These are phyloP conservation scores for Odontocolon sp. DNA, from an alignment of 2,888 invertebrate species.

Conservation along the genomic window DNA sequence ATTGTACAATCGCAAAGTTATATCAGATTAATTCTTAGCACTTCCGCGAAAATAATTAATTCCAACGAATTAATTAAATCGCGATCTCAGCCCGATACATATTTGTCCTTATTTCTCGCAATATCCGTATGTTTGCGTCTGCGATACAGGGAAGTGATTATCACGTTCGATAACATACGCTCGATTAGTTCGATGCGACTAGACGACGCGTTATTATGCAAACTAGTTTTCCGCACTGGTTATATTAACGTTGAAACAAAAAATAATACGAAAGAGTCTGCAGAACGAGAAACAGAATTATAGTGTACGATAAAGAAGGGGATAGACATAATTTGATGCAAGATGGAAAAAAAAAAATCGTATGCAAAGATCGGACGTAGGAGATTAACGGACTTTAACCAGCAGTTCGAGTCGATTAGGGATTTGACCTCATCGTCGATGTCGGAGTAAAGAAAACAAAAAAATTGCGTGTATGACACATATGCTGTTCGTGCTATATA, in stretches of 20 bases:
- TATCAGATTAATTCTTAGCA: neutral
- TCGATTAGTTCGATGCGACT: conserved; percentile 11
- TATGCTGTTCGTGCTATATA: neutral
- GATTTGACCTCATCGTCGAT: conserved; percentile 4
- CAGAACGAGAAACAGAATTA: neutral
- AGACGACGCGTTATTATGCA: conserved; percentile 18
- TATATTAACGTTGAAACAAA: conserved; percentile 1
- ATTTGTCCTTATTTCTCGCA: neutral
- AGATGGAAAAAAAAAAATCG: conserved; percentile 20
- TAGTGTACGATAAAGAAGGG: neutral
- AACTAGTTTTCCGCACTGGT: conserved; percentile 25
- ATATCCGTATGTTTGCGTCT: neutral
- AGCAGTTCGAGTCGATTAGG: neutral
- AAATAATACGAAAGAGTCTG: neutral
- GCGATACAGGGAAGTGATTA: conserved; percentile 36
- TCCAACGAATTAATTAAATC: conserved; percentile 23
- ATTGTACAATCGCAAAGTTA: neutral
- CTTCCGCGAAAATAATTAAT: conserved; percentile 37
- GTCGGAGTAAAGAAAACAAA: neutral
- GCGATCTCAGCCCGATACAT: neutral
- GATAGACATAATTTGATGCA: neutral
- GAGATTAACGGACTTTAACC: conserved; percentile 44
- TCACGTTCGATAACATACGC: conserved; percentile 31
- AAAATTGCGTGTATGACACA: neutral
- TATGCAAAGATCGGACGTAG: conserved; percentile 36